These are phyloP conservation scores for Leucozona laternaria DNA, from an alignment of 2,888 invertebrate species.

Conservation along the genomic window DNA sequence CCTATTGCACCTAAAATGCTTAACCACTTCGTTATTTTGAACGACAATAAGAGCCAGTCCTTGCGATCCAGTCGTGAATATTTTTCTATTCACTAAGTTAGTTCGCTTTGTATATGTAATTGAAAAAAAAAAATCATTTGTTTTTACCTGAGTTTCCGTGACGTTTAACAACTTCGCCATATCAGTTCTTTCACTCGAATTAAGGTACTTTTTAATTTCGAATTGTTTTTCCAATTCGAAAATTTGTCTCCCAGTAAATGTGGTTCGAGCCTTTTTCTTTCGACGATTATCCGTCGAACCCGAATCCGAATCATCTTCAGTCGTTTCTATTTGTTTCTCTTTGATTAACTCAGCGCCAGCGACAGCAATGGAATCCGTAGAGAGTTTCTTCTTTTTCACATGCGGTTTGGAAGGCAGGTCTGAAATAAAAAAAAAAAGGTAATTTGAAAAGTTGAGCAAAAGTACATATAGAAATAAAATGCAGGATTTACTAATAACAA, in stretches of 20 bases:
- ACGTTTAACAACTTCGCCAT: slow-evolving; percentile 97
- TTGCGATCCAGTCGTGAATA: no score
- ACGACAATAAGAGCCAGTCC: no score
- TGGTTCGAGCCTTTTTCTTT: slow-evolving; percentile 95
- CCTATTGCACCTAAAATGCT: no score
- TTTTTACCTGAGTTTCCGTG: slow-evolving; percentile 96
- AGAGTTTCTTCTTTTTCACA: slow-evolving; percentile 81
- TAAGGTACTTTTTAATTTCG: slow-evolving; percentile 97
- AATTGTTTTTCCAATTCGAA: slow-evolving; percentile 98
- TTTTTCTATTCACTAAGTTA: no score
- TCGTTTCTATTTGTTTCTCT: slow-evolving; percentile 79
- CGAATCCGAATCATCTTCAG: slow-evolving; percentile 85
- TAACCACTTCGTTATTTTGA: no score
- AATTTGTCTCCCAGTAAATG: slow-evolving; percentile 97
- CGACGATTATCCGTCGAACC: slow-evolving; percentile 85
- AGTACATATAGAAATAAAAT: no score
- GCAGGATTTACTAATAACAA: no score
- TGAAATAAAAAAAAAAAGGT: background rate
- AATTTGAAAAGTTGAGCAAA: no score
- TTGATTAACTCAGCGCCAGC: slow-evolving; percentile 47
- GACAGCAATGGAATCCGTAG: slow-evolving; percentile 37
- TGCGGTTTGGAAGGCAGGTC: slow-evolving; percentile 77
- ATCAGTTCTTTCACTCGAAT: slow-evolving; percentile 96
- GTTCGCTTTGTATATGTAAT: no score
- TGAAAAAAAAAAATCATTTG: background rate